These are phyloP conservation scores for Podiceps cristatus DNA, from an alignment of 2,113 vertebrate genomes.

Conservation along the genomic window DNA sequence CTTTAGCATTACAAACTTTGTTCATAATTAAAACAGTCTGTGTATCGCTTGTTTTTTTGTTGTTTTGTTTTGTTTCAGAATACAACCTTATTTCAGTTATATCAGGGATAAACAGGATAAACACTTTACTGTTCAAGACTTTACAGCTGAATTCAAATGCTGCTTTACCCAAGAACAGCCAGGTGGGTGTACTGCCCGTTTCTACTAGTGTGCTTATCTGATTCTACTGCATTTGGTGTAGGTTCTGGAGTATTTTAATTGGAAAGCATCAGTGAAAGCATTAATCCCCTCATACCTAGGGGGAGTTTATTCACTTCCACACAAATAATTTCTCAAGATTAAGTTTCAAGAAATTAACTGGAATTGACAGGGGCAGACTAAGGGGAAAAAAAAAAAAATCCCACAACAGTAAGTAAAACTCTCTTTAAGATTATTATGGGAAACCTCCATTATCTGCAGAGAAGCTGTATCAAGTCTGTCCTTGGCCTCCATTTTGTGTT, in stretches of 20 bases:
- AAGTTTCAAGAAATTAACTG: neutral
- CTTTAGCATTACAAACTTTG: neutral
- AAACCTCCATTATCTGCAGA: neutral
- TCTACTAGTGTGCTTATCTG: rapidly evolving
- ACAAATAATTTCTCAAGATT: neutral
- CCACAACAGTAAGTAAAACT: neutral
- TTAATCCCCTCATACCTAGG: neutral
- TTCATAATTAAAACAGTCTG: neutral
- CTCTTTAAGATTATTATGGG: neutral
- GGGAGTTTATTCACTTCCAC: neutral
- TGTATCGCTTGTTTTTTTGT: neutral
- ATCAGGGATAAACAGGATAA: neutral
- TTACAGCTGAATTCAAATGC: neutral
- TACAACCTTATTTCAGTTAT: neutral
- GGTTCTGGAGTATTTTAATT: neutral
- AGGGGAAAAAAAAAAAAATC: neutral
- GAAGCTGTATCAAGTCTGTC: neutral
- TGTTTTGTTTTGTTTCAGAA: neutral
- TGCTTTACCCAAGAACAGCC: neutral
- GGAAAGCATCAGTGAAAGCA: neutral
- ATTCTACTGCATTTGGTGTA: neutral
- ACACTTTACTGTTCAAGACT: neutral
- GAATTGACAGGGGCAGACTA: neutral
- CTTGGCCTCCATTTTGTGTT: neutral
- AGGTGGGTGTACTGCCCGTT: neutral